Conservation (phyloP, 2,797 vertebrate species). For the Vipera ursinii region DNA sequence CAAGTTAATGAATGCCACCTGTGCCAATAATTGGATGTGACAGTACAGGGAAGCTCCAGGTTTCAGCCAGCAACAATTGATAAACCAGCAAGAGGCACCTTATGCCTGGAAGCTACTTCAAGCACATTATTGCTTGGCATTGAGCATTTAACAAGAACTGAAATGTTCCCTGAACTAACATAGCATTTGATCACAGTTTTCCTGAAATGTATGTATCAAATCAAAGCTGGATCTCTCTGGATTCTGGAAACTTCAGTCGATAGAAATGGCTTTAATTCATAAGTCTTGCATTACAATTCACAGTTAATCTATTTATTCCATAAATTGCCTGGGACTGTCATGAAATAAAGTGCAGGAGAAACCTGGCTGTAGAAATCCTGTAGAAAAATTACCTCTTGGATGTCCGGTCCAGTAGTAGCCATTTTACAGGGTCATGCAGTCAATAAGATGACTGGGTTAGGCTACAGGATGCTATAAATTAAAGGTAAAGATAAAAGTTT, state of each 20-base stretch:
- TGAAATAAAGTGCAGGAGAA: neutral
- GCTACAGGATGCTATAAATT: neutral
- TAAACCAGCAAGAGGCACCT: conserved; percentile 16
- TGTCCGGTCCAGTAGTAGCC: neutral
- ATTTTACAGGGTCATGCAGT: neutral
- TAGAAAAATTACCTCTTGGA: neutral
- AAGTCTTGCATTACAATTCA: neutral
- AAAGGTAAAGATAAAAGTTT: neutral
- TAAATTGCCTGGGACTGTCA: neutral
- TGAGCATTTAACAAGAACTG: conserved; percentile 3
- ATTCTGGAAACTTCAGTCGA: neutral
- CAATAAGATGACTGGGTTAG: neutral
- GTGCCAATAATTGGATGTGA: neutral
- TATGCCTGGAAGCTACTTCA: conserved; percentile 12
- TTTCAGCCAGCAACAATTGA: neutral
- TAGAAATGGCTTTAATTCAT: neutral
- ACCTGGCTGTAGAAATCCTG: neutral
- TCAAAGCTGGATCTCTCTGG: neutral
- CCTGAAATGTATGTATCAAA: neutral
- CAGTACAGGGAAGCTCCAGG: neutral
- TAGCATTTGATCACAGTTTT: neutral
- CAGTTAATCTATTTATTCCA: neutral
- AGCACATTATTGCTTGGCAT: neutral
- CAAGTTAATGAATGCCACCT: conserved; percentile 3
- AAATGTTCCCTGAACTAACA: neutral